Evolutionary conservation across 1,140 invertebrate species (phyloP).

Genomic region (Acromyrmex charruanus): DNA sequence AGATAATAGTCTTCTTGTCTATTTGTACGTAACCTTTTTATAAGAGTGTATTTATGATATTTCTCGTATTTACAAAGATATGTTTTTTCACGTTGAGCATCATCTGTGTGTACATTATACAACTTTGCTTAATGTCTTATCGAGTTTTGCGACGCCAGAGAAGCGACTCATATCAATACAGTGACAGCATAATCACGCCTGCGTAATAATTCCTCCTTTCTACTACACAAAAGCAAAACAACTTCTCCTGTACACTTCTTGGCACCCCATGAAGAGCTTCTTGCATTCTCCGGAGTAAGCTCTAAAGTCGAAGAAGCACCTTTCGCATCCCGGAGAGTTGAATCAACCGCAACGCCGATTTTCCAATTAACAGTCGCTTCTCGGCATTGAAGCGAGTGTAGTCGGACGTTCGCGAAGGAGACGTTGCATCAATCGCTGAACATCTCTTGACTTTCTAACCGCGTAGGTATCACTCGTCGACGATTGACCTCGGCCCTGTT

Average conservation of each 20-base stretch:
- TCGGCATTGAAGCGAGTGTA: not conserved
- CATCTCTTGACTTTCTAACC: conserved; percentile 46
- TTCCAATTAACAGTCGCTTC: conserved; percentile 61
- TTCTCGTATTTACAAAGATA: not conserved
- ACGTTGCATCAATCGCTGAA: conserved; percentile 59
- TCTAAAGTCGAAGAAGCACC: conserved; percentile 19
- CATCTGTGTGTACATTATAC: not conserved
- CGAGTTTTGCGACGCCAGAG: not conserved
- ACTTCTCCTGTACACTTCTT: not conserved
- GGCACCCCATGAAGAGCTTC: conserved; percentile 23
- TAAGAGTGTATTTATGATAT: not conserved
- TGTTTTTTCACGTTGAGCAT: not conserved
- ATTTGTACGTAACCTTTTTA: too few species aligned
- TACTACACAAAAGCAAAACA: not conserved
- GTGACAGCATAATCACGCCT: conserved; percentile 30
- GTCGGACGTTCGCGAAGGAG: conserved; percentile 18
- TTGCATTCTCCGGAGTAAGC: not conserved
- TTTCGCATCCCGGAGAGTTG: conserved; percentile 12
- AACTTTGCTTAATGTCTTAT: not conserved
- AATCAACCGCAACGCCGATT: conserved; percentile 32
- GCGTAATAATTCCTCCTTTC: conserved; percentile 39
- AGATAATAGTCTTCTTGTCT: too few species aligned
- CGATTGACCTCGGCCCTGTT: conserved; percentile 64
- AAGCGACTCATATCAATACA: conserved; percentile 18
- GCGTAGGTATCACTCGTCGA: conserved; percentile 62